Evolutionary conservation across 2,888 invertebrate species (phyloP).

Genomic region (Macaria notata): DNA sequence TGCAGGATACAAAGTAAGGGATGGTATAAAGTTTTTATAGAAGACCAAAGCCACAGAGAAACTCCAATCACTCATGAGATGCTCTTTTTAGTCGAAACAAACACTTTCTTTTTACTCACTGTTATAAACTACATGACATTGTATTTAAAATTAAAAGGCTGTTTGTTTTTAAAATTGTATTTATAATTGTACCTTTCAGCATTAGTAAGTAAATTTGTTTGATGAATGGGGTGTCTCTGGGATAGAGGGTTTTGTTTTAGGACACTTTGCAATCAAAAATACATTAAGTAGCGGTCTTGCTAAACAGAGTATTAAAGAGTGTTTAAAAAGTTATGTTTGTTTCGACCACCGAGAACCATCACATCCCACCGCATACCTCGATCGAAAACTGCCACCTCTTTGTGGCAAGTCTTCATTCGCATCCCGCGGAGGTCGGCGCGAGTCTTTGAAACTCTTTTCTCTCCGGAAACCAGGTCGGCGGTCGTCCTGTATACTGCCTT

Average conservation of each 20-base stretch:
- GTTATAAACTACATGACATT: too few relatives aligned
- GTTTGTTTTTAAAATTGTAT: too few relatives aligned
- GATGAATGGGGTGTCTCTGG: too few relatives aligned
- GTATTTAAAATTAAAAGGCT: too few relatives aligned
- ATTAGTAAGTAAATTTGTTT: too few relatives aligned
- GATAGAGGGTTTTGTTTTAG: too few relatives aligned
- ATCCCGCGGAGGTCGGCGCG: conserved; percentile 37
- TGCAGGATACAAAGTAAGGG: too few relatives aligned
- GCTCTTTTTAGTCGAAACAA: neutral
- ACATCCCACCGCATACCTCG: conserved; percentile 33
- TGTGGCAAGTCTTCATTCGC: conserved; percentile 43
- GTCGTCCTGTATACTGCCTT: conserved; percentile 41
- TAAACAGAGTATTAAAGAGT: too few relatives aligned
- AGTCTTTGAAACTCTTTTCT: conserved; percentile 52
- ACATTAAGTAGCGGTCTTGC: too few relatives aligned
- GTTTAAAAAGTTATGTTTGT: too few relatives aligned
- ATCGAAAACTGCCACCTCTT: conserved; percentile 49
- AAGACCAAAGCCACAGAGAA: neutral
- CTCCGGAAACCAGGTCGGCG: conserved; percentile 36
- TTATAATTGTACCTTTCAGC: too few relatives aligned
- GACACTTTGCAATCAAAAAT: too few relatives aligned
- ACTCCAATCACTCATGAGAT: neutral
- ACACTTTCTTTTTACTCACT: neutral
- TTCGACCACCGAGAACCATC: neutral
- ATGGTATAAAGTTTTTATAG: neutral